phyloP scores from a whole-genome alignment of 2,888 invertebrate species.

The Trypoxylon attenuatum region DNA sequence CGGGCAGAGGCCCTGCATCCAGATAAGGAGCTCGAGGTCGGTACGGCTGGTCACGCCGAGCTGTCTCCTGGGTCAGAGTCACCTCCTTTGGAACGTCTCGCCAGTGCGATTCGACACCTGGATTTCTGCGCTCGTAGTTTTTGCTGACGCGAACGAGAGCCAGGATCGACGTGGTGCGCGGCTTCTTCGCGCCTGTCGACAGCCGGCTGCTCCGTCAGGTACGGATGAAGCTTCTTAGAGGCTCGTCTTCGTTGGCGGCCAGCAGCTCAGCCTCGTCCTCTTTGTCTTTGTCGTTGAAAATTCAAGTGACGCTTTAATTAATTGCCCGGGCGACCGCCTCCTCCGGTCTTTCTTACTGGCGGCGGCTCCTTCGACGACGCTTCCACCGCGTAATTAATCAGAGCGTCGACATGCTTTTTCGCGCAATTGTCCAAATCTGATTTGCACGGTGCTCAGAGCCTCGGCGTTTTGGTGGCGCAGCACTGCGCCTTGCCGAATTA shows the following conservation, averaged over 20 bases:
- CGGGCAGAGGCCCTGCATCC: slow-evolving; percentile 38
- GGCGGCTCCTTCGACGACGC: slow-evolving; percentile 28
- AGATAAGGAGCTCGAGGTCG: slow-evolving; percentile 35
- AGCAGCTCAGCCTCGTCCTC: neutral
- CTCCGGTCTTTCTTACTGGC: slow-evolving; percentile 45
- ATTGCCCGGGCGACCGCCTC: slow-evolving; percentile 42
- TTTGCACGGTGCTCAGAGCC: slow-evolving; percentile 9
- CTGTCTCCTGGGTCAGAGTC: slow-evolving; percentile 29
- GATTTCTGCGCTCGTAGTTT: slow-evolving; percentile 36
- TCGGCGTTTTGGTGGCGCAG: slow-evolving; percentile 1
- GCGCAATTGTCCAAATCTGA: slow-evolving; percentile 39
- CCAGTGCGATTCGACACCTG: slow-evolving; percentile 51
- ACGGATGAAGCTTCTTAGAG: slow-evolving; percentile 42
- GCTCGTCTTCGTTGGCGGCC: slow-evolving; percentile 51
- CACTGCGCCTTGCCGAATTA: neutral
- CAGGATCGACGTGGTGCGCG: slow-evolving; percentile 20
- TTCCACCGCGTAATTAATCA: slow-evolving; percentile 50
- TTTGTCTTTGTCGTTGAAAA: slow-evolving; percentile 48
- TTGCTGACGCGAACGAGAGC: slow-evolving; percentile 25
- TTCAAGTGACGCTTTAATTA: slow-evolving; percentile 59
- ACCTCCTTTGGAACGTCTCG: slow-evolving; percentile 3
- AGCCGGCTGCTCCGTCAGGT: slow-evolving; percentile 39
- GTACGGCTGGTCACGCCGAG: slow-evolving; percentile 31
- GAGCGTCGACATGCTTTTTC: slow-evolving; percentile 48
- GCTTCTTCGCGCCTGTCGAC: slow-evolving; percentile 52